Evolutionary conservation across 2,888 invertebrate genomes (phyloP).

Genomic region (Diplazon laetatorius): DNA sequence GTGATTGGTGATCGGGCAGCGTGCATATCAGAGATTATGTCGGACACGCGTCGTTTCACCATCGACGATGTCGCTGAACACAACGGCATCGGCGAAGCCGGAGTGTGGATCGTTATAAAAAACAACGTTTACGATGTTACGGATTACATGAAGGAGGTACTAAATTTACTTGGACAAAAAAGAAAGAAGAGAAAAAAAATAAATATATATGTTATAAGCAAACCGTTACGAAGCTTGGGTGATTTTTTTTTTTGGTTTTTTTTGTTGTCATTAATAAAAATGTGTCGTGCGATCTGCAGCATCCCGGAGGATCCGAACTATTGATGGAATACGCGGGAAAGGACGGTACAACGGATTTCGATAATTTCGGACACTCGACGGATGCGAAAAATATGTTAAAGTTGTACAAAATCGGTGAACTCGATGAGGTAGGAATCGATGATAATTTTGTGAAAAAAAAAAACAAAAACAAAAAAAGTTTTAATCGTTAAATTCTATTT

Average conservation of each 20-base stretch:
- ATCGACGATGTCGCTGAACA: constrained; percentile 85
- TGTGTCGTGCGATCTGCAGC: constrained; percentile 81
- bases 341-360: constrained; percentile 87
- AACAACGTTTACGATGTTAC: constrained; percentile 89
- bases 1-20: background rate
- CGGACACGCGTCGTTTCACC: constrained; percentile 45
- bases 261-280: background rate
- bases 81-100: constrained; percentile 84
- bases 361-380: constrained; percentile 87
- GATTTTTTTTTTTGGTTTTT: background rate
- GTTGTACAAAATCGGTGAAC: constrained; percentile 87
- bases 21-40: constrained; percentile 42
- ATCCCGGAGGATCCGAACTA: constrained; percentile 88
- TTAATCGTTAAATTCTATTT: background rate
- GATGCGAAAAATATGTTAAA: constrained; percentile 86
- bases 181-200: background rate
- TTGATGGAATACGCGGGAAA: constrained; percentile 87
- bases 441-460: background rate
- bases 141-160: constrained; percentile 85
- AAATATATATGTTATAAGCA: no score
- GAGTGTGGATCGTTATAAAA: constrained; percentile 87
- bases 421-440: constrained; percentile 84
- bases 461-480: no score
- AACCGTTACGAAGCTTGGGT: no score
- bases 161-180: constrained; percentile 13